Percentiles rank a stretch among this genome's conserved stretches.
These are phyloP conservation scores for Odocoileus virginianus DNA, from an alignment of 2,113 vertebrate genomes.

Conservation along the genomic window DNA sequence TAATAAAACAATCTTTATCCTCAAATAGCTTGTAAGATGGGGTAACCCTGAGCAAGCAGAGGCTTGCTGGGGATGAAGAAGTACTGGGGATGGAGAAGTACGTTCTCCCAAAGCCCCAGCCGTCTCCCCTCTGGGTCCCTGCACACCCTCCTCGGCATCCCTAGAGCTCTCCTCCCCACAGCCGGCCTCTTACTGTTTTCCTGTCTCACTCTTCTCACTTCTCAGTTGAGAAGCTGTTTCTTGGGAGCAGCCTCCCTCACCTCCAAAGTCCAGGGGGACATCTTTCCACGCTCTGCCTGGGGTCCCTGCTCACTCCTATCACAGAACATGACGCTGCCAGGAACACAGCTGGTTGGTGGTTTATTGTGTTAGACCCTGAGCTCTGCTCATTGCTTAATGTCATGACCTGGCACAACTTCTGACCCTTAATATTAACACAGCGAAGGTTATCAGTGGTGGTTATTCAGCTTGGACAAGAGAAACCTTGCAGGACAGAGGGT, in stretches of 20 bases:
- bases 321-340: fast-evolving
- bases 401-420: not conserved
- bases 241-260: not conserved
- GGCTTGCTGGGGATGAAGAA: not conserved
- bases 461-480: not conserved
- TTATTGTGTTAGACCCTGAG: not conserved
- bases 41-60: not conserved
- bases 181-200: not conserved
- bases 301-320: not conserved
- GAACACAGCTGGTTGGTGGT: not conserved
- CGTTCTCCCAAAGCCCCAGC: fast-evolving
- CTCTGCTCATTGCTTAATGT: not conserved
- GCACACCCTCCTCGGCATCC: not conserved
- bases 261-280: fast-evolving
- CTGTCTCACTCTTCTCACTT: not conserved
- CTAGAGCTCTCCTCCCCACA: not conserved
- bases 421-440: not conserved
- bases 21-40: not conserved
- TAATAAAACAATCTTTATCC: not conserved
- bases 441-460: fast-evolving
- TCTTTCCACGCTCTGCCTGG: fast-evolving
- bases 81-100: not conserved
- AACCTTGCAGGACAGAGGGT: not conserved
- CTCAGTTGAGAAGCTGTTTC: not conserved
- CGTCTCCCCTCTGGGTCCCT: not conserved